phyloP scores from a whole-genome alignment of 2,797 vertebrate genomes.

The Coilia nasus region DNA sequence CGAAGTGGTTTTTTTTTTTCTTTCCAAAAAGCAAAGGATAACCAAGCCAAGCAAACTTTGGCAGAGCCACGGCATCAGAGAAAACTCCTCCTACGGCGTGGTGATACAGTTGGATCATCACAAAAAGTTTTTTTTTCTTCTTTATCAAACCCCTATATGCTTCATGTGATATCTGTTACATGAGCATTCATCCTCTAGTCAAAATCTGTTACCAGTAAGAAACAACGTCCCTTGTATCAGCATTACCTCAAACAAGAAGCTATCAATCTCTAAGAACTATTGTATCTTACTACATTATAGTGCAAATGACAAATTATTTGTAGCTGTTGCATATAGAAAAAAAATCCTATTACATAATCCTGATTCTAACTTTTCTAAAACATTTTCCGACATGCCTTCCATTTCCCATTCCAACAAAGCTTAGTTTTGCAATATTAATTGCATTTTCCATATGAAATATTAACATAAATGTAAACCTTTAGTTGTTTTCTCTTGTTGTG shows the following conservation, averaged over 20 bases:
- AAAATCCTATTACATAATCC: not conserved
- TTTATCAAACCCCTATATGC: not conserved
- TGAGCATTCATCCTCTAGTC: not conserved
- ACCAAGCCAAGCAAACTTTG: not conserved
- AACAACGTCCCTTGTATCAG: not conserved
- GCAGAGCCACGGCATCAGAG: not conserved
- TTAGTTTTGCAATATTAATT: not conserved
- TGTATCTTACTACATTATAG: not conserved
- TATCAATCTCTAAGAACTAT: not conserved
- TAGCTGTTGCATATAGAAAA: not conserved
- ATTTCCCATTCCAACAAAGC: not conserved
- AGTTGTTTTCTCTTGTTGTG: not conserved
- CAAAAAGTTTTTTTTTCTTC: not conserved
- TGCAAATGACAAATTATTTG: too few relatives aligned
- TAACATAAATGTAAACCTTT: not conserved
- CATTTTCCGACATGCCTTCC: not conserved
- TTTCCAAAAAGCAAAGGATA: not conserved
- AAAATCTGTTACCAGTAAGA: not conserved
- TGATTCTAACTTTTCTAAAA: not conserved
- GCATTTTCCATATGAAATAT: not conserved
- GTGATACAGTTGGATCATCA: slow-evolving; percentile 8
- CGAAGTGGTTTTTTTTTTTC: not conserved
- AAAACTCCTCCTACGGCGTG: slow-evolving; percentile 5
- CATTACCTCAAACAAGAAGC: not conserved
- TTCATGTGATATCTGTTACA: not conserved